Conservation (phyloP, 2,113 vertebrate genomes). For the Xiphophorus hellerii region DNA sequence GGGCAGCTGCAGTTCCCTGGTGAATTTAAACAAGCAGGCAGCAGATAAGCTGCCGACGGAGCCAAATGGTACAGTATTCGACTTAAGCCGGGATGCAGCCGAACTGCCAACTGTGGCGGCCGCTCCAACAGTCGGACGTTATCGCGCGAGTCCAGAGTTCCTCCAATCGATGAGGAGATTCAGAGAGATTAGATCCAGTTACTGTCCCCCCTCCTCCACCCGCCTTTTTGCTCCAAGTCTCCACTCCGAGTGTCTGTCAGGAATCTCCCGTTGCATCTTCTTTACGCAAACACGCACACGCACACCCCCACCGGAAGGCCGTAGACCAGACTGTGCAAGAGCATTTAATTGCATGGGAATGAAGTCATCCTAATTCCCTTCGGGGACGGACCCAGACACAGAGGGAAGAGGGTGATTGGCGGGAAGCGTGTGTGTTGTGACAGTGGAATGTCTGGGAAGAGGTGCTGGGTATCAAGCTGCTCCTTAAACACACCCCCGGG, state of each 20-base stretch:
- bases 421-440: conserved; percentile 46
- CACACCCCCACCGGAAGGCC: conserved; percentile 13
- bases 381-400: conserved; percentile 30
- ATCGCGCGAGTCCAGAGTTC: conserved; percentile 46
- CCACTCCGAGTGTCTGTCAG: conserved; percentile 16
- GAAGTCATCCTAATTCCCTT: conserved; percentile 64
- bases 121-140: conserved; percentile 51
- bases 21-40: conserved; percentile 12
- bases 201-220: conserved; percentile 42
- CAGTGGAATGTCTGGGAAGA: conserved; percentile 47
- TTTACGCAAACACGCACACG: conserved; percentile 20
- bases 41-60: conserved; percentile 21
- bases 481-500: conserved; percentile 43
- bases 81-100: conserved; percentile 33
- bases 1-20: conserved; percentile 14
- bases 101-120: conserved; percentile 28
- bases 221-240: conserved; percentile 39
- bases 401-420: conserved; percentile 11
- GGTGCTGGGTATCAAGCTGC: conserved; percentile 49
- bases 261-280: conserved; percentile 41
- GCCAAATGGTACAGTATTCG: conserved; percentile 36
- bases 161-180: conserved; percentile 58
- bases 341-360: conserved; percentile 68
- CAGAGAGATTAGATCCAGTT: conserved; percentile 58
- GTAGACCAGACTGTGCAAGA: conserved; percentile 24